Conservation (phyloP, 2,888 invertebrate species). For the Dorcus hopei region DNA sequence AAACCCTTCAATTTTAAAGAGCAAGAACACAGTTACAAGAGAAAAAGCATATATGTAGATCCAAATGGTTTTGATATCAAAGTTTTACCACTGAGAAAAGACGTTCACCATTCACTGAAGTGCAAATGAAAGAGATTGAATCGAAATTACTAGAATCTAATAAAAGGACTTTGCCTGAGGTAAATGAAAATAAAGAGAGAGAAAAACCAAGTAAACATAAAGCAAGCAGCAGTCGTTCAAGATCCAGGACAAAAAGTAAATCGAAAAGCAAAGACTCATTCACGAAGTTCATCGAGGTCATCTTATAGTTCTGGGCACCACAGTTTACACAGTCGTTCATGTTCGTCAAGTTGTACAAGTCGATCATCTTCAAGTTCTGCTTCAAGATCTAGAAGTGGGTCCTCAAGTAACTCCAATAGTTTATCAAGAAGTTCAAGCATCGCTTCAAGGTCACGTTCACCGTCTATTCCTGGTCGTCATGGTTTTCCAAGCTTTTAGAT, state of each 20-base stretch:
- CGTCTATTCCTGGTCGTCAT: slow-evolving; percentile 88
- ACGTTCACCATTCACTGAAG: slow-evolving; percentile 10
- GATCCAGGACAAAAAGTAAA: slow-evolving; percentile 38
- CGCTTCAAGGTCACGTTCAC: slow-evolving; percentile 63
- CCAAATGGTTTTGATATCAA: slow-evolving; percentile 44
- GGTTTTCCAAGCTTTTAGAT: slow-evolving; percentile 95
- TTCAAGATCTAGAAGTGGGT: slow-evolving; percentile 47
- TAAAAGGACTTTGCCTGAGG: neutral
- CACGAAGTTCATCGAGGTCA: slow-evolving; percentile 53
- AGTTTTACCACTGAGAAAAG: slow-evolving; percentile 37
- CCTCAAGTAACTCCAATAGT: slow-evolving; percentile 54
- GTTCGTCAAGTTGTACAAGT: slow-evolving; percentile 38
- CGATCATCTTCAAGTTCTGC: slow-evolving; percentile 44
- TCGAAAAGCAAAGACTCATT: slow-evolving; percentile 32
- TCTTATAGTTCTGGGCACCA: slow-evolving; percentile 36
- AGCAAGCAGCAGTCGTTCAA: slow-evolving; percentile 33
- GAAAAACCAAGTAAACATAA: slow-evolving; percentile 25
- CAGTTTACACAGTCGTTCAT: slow-evolving; percentile 30
- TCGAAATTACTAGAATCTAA: slow-evolving; percentile 2
- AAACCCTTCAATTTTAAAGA: neutral
- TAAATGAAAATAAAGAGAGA: slow-evolving; percentile 4
- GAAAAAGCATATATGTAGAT: slow-evolving; percentile 33
- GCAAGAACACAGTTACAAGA: neutral
- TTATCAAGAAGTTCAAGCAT: slow-evolving; percentile 58
- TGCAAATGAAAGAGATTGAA: slow-evolving; percentile 1